A percentile compares a stretch with the other conserved stretches of the same genome.
These are phyloP conservation scores for Myotis yumanensis DNA, from an alignment of 2,113 vertebrate genomes.

Conservation along the genomic window DNA sequence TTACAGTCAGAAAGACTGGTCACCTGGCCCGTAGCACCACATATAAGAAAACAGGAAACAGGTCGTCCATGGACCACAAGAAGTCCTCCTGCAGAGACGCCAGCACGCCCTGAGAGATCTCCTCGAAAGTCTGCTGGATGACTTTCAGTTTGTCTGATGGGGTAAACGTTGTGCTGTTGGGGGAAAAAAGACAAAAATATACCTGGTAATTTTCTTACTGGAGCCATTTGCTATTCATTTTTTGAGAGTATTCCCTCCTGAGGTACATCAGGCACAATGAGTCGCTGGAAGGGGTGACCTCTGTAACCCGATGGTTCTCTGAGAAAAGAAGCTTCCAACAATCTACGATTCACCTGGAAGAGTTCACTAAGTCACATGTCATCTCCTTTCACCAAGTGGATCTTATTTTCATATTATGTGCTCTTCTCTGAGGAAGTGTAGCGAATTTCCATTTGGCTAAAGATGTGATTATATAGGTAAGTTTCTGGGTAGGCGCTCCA, in stretches of 20 bases:
- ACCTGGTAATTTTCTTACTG: background rate
- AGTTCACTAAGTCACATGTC: background rate
- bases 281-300: background rate
- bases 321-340: background rate
- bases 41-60: conserved; percentile 98
- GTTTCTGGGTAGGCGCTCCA: background rate
- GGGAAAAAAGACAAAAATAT: background rate
- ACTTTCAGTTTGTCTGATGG: conserved; percentile 97
- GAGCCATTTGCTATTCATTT: background rate
- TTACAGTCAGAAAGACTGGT: conserved; percentile 1
- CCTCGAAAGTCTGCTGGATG: conserved; percentile 98
- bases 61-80: conserved; percentile 99
- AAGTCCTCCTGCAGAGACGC: conserved; percentile 93
- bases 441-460: conserved; percentile 28
- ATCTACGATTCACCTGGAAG: background rate
- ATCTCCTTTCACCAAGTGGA: background rate
- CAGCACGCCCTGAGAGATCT: conserved; percentile 96
- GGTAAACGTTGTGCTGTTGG: conserved; percentile 95
- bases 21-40: conserved; percentile 98
- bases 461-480: background rate
- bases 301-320: background rate
- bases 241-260: background rate
- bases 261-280: background rate
- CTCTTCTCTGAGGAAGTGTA: background rate
- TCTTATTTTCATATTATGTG: background rate